Evolutionary conservation across 2,888 invertebrate genomes (phyloP).

Genomic region (Caenorhabditis zanzibari): DNA sequence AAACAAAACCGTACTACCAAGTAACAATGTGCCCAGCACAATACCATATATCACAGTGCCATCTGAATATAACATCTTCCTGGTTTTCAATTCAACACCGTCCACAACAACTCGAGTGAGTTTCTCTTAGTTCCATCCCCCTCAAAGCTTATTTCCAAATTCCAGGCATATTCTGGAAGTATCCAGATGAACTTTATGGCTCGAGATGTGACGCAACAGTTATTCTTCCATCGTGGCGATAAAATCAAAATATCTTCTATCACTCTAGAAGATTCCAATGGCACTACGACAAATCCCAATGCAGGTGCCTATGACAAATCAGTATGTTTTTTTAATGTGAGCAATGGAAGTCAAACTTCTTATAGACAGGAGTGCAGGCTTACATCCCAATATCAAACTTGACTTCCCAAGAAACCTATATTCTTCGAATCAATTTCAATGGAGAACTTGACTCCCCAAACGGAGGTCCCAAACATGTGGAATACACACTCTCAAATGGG

Average conservation of each 20-base stretch:
- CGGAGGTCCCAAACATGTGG: conserved; percentile 39
- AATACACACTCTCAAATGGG: conserved; percentile 22
- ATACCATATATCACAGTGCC: conserved; percentile 64
- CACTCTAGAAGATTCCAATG: conserved; percentile 39
- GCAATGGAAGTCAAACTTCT: too few relatives aligned
- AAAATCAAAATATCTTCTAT: conserved; percentile 49
- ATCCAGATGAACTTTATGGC: conserved; percentile 52
- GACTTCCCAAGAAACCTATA: conserved; percentile 38
- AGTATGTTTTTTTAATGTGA: conserved; percentile 5
- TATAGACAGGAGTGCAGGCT: conserved; percentile 60
- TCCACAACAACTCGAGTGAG: conserved; percentile 14
- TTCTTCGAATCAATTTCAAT: conserved; percentile 42
- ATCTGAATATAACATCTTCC: conserved; percentile 48
- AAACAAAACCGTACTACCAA: conserved; percentile 56
- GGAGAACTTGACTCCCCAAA: conserved; percentile 21
- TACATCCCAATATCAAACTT: conserved; percentile 47
- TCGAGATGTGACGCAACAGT: conserved; percentile 52
- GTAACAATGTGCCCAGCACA: conserved; percentile 58
- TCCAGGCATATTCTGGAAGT: conserved; percentile 54
- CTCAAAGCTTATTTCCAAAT: neutral
- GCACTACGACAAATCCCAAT: conserved; percentile 19
- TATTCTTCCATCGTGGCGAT: conserved; percentile 61
- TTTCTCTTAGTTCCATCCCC: too few relatives aligned
- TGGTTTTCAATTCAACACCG: conserved; percentile 50
- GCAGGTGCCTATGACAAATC: conserved; percentile 59